These are phyloP conservation scores for Palythoa caribaeorum DNA, from an alignment of 92 coral and sea anemone species.

Conservation along the genomic window DNA sequence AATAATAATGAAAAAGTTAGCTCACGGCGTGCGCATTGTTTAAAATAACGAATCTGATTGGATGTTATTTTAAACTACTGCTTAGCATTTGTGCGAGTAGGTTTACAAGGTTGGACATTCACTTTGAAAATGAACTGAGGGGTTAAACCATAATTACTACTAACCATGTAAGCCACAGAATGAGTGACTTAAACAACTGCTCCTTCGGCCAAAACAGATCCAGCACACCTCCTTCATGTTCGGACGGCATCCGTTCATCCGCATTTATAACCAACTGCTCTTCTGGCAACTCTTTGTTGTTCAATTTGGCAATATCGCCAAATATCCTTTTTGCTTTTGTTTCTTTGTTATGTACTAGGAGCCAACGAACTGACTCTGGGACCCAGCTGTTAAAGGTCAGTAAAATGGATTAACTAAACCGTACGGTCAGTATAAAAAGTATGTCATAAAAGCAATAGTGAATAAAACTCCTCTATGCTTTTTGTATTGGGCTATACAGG, in stretches of 20 bases:
- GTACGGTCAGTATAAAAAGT: too few species aligned
- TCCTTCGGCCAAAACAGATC: constrained; percentile 71
- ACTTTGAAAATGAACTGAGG: not conserved
- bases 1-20: too few species aligned
- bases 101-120: too few species aligned
- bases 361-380: constrained; percentile 91
- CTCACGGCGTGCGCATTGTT: too few species aligned
- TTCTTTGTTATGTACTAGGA: constrained; percentile 71
- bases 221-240: constrained; percentile 72
- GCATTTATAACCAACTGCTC: constrained; percentile 40
- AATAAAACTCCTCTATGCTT: too few species aligned
- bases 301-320: constrained; percentile 68
- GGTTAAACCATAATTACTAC: not conserved
- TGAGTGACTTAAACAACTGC: constrained; percentile 66
- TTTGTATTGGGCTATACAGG: too few species aligned
- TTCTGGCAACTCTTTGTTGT: constrained; percentile 56
- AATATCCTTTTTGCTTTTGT: constrained; percentile 70
- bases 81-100: too few species aligned
- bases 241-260: constrained; percentile 41
- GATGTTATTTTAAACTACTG: not conserved
- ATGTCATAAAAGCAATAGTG: too few species aligned
- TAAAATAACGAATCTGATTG: not conserved
- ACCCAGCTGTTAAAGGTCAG: constrained; percentile 70
- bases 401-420: too few species aligned
- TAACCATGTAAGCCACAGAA: constrained; percentile 81